phyloP scores from a whole-genome alignment of 2,888 invertebrate genomes.

The Cerceris rybyensis region DNA sequence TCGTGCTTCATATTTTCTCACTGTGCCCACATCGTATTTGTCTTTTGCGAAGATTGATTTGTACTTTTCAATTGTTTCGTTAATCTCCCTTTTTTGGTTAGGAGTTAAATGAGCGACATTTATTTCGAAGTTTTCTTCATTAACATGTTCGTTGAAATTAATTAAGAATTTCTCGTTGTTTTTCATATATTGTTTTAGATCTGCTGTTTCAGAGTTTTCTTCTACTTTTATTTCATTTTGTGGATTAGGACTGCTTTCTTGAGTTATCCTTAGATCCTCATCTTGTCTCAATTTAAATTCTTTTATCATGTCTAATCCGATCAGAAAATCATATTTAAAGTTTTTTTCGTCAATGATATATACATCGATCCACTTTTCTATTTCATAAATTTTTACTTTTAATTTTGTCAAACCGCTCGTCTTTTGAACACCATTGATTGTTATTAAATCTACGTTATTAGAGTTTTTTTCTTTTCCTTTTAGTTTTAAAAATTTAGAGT shows the following conservation, averaged over 20 bases:
- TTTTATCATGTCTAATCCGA: slow-evolving; percentile 59
- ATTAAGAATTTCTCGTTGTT: slow-evolving; percentile 58
- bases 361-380: slow-evolving; percentile 56
- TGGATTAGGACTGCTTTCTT: slow-evolving; percentile 14
- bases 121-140: no score
- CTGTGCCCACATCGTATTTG: no score
- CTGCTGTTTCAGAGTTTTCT: slow-evolving; percentile 42
- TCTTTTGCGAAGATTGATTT: no score
- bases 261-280: slow-evolving; percentile 51
- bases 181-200: slow-evolving; percentile 57
- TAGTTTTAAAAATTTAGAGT: slow-evolving; percentile 53
- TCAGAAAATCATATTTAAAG: slow-evolving; percentile 58
- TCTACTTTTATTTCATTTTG: no score
- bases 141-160: no score
- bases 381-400: slow-evolving; percentile 61
- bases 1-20: no score
- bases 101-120: no score
- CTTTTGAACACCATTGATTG: no score
- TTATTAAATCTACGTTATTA: slow-evolving; percentile 51
- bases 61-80: no score
- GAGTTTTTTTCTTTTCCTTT: slow-evolving; percentile 31
- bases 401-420: slow-evolving; percentile 51
- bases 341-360: slow-evolving; percentile 50
- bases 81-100: no score
- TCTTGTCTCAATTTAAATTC: slow-evolving; percentile 57